Conservation (phyloP, 2,888 invertebrate species). For the Acanthosepion pharaonis region DNA sequence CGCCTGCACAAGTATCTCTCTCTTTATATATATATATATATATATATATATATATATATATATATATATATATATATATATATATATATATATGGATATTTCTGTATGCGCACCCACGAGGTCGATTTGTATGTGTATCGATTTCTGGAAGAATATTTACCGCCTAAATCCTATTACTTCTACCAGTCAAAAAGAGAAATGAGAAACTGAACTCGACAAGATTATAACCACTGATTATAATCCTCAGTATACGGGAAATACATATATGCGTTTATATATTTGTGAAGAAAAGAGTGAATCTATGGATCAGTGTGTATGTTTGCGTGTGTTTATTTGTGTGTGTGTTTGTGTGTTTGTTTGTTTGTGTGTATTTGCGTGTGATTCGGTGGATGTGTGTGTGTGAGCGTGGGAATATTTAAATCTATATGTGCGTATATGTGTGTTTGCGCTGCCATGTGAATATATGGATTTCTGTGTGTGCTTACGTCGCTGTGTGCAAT, state of each 20-base stretch:
- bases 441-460: not conserved
- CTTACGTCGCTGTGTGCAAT: not conserved
- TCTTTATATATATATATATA: no score
- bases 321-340: not conserved
- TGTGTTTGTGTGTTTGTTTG: no score
- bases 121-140: not conserved
- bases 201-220: not conserved
- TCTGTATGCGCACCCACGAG: not conserved
- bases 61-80: no score
- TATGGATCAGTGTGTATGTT: no score
- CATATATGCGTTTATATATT: not conserved
- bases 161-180: not conserved
- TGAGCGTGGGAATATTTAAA: no score
- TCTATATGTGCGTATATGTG: no score
- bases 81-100: not conserved
- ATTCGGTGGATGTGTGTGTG: no score
- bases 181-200: not conserved
- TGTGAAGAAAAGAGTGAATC: no score
- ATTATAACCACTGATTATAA: not conserved
- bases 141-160: not conserved
- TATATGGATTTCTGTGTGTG: not conserved
- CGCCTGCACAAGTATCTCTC: no score
- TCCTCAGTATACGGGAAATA: not conserved
- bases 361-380: no score
- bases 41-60: no score